A percentile compares a stretch with the other conserved stretches of the same genome.
Evolutionary conservation across 2,113 vertebrate genomes (phyloP).

Genomic region (Morphnarchus princeps): DNA sequence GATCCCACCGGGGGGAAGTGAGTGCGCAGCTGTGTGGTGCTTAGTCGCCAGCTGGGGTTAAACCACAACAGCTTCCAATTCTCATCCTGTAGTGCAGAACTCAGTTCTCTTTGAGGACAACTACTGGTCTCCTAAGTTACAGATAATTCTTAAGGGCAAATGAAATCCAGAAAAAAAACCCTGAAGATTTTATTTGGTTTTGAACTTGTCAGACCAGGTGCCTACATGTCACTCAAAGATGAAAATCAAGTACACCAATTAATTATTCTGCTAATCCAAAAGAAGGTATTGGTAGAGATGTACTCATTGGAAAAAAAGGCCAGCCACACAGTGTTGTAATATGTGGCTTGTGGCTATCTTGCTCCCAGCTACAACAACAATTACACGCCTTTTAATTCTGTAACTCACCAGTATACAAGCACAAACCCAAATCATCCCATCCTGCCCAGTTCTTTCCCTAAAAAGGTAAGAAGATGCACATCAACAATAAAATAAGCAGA

Average conservation of each 20-base stretch:
- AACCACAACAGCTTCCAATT: background rate
- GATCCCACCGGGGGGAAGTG: no score
- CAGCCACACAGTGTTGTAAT: background rate
- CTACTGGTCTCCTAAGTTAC: background rate
- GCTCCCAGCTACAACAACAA: background rate
- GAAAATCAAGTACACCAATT: background rate
- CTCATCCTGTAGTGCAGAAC: background rate
- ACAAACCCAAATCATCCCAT: background rate
- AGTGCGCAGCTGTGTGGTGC: no score
- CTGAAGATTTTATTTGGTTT: background rate
- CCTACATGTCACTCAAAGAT: background rate
- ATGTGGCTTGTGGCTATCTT: background rate
- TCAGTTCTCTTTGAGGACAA: background rate
- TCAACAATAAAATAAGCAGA: background rate
- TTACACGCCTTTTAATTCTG: background rate
- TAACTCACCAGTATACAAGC: background rate
- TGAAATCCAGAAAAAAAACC: background rate
- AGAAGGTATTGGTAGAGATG: background rate
- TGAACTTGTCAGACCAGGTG: background rate
- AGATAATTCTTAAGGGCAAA: background rate
- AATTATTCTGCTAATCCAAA: background rate
- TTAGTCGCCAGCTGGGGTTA: no score
- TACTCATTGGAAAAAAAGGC: background rate
- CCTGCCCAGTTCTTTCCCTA: background rate
- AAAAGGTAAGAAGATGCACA: background rate